These are phyloP conservation scores for Lepisosteus oculatus DNA, from an alignment of 2,113 vertebrate species.

Conservation along the genomic window DNA sequence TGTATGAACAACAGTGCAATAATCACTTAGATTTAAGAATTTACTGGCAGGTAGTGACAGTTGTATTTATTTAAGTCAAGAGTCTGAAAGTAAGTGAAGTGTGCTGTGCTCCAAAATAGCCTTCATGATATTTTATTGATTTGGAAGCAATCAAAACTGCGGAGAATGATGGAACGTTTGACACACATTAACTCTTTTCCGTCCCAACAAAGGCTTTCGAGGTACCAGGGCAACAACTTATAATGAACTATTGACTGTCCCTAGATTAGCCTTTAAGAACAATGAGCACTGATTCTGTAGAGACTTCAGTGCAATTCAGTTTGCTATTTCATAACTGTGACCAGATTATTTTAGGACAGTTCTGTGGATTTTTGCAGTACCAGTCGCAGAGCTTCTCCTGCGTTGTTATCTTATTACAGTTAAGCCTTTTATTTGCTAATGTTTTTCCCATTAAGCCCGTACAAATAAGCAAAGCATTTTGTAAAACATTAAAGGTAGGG, in stretches of 20 bases:
- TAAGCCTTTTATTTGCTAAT: no score
- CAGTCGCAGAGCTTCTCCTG: no score
- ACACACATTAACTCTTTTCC: background rate
- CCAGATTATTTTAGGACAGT: no score
- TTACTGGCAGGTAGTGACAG: constrained; percentile 6
- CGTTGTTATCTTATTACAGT: no score
- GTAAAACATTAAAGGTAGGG: no score
- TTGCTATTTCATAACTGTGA: background rate
- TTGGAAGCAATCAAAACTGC: background rate
- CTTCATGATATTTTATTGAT: constrained; percentile 12
- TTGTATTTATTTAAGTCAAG: constrained; percentile 17
- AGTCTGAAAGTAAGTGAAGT: background rate
- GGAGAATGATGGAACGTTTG: background rate
- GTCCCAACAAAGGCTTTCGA: background rate
- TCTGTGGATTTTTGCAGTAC: no score
- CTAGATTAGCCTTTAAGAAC: background rate
- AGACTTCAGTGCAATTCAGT: background rate
- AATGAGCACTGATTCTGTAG: background rate
- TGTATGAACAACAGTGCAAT: constrained; percentile 9
- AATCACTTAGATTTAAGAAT: constrained; percentile 16
- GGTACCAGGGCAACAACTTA: background rate
- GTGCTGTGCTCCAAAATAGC: background rate
- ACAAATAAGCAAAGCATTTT: no score
- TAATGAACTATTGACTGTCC: background rate
- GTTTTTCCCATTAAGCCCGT: no score